Conservation (phyloP, 2,888 invertebrate genomes). For the Autographa pulchrina region DNA sequence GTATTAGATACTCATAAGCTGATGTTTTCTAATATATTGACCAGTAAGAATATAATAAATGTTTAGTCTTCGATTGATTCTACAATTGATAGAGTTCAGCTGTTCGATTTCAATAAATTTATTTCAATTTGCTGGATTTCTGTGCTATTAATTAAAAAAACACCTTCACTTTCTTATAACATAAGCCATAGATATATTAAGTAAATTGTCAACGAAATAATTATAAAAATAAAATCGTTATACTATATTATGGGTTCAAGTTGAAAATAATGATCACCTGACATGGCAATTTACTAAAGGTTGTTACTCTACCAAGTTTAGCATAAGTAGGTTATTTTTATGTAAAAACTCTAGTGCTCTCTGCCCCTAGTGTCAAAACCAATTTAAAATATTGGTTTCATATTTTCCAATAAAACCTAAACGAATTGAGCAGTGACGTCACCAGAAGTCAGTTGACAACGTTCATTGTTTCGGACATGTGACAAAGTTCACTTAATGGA, state of each 20-base stretch:
- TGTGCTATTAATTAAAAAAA: conserved; percentile 47
- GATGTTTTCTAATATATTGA: conserved; percentile 67
- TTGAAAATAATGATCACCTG: no score
- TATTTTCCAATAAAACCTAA: conserved; percentile 33
- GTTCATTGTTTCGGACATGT: conserved; percentile 76
- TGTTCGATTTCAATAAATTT: conserved; percentile 40
- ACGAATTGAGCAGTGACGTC: conserved; percentile 39
- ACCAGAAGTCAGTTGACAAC: conserved; percentile 40
- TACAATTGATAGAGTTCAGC: conserved; percentile 28
- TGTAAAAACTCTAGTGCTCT: no score
- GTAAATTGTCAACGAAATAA: no score
- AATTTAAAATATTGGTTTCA: neutral
- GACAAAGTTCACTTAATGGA: conserved; percentile 78
- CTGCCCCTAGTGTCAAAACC: neutral
- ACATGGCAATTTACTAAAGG: no score
- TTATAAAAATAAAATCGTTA: no score
- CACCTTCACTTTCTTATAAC: conserved; percentile 9
- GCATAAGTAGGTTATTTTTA: no score
- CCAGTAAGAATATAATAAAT: conserved; percentile 46
- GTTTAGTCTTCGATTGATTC: conserved; percentile 39
- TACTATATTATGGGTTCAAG: no score
- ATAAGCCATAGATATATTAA: neutral
- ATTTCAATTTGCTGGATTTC: conserved; percentile 40
- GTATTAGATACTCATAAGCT: conserved; percentile 77
- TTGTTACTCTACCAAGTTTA: no score